Percentiles rank a stretch among this genome's conserved stretches.
Conservation (phyloP, 2,113 vertebrate genomes). For the Misgurnus mizolepis region DNA sequence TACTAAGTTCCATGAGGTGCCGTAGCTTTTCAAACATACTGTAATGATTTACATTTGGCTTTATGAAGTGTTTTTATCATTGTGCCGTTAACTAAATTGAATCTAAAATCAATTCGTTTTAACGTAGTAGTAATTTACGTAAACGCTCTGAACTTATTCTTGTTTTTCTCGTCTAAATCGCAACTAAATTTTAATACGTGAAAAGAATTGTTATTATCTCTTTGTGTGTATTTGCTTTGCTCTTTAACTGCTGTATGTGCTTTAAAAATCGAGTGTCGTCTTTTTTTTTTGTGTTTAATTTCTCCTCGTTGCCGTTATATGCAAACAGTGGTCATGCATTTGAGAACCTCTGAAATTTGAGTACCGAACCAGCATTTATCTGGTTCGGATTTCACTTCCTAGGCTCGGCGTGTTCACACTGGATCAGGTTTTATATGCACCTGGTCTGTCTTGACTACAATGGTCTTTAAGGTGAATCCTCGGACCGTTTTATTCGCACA, state of each 20-base stretch:
- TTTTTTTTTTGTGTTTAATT: not conserved
- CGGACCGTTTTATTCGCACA: constrained; percentile 15
- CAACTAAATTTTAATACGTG: not conserved
- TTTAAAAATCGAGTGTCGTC: constrained; percentile 44
- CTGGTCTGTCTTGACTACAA: constrained; percentile 21
- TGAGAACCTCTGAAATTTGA: not conserved
- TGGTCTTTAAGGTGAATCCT: constrained; percentile 11
- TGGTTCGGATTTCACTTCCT: not conserved
- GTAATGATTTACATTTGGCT: not conserved
- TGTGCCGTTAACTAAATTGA: constrained; percentile 16
- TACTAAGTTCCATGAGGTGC: not conserved
- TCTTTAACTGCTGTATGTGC: constrained; percentile 56
- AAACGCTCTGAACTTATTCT: constrained; percentile 25
- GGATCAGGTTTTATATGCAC: not conserved
- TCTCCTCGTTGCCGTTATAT: constrained; percentile 38
- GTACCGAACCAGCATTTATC: not conserved
- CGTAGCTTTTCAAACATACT: not conserved
- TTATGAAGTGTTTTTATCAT: constrained; percentile 22
- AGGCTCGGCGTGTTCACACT: not conserved
- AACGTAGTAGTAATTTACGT: constrained; percentile 1
- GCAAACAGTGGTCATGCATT: constrained; percentile 37
- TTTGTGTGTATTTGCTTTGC: constrained; percentile 34
- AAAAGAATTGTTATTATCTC: not conserved
- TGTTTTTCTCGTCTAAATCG: constrained; percentile 6
- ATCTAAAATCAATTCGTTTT: constrained; percentile 11